Evolutionary conservation across 2,113 vertebrate species (phyloP), one percentile per base, ranked within the genome.

Genomic region (Lamprologus callipterus): DNA sequence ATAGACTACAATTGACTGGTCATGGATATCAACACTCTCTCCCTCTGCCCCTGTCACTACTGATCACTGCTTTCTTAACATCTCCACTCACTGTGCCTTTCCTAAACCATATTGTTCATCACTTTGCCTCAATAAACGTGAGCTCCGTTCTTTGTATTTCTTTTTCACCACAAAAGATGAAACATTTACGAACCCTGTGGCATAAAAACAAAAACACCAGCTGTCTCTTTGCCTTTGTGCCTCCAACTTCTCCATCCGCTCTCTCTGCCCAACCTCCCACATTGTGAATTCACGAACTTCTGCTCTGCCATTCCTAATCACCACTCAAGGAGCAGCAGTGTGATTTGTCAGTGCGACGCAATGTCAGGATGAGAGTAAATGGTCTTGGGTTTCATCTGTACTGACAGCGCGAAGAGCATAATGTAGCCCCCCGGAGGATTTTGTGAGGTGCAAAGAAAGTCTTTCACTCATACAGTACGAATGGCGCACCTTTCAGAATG

Each of bases 271-370:
- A 35, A 17, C 83, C 90, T 90, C 91, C 82, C 86, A 83, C 91
- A 92, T 87, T 89, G 92, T 88, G 81, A 91, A 94, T 95, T 92
- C 63, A 92, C 91, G 87, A 92, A 91, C 88, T 73, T 88, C 87
- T 88, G 86, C 85, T 45, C 91, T 87, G 93, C 87, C 93, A 65
- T 91, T 90, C 81, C 91, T 87, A 90, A 90, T 95, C 91, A 87
- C 33, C 75, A 28, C 89, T 93, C 89, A 85, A 87, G 51, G 17
- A 88, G 85, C 87, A 8, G 31, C 54, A n/a, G 63, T 85, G 83
- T 84, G 91, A 92, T 92, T 89, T 87, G 89, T 91, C 92, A 91
- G 89, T 91, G 91, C 89, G 87, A 94, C 55, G 54, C 92, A 90
- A 92, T 89, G 93, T 95, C 92, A 94, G 93, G 93, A 90, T 82